Evolutionary conservation across 2,113 vertebrate species (phyloP).

Genomic region (Psephotus haematonotus): DNA sequence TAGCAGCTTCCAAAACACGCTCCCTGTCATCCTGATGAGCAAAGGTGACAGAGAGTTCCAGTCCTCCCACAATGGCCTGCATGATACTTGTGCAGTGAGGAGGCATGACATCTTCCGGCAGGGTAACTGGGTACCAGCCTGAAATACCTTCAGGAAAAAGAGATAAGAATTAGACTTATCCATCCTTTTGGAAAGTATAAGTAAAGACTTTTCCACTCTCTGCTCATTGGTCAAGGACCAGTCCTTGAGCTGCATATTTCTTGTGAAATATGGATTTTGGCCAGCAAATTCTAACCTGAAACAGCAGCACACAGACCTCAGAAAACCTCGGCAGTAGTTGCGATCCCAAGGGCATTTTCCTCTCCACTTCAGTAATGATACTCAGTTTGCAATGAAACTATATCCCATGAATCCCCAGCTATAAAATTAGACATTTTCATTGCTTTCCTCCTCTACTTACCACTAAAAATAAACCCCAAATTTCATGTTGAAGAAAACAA

Average conservation of each 20-base stretch:
- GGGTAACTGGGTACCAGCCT: constrained; percentile 88
- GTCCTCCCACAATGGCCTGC: constrained; percentile 81
- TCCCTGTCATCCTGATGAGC: constrained; percentile 83
- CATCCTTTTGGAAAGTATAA: background rate
- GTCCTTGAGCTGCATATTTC: background rate
- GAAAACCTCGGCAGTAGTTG: background rate
- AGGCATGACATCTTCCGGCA: constrained; percentile 54
- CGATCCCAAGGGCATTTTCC: background rate
- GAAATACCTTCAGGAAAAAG: constrained; percentile 79
- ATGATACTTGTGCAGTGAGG: background rate
- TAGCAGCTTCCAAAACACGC: constrained; percentile 81
- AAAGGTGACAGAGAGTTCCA: constrained; percentile 87
- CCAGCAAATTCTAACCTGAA: background rate
- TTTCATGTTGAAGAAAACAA: background rate
- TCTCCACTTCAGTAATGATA: background rate
- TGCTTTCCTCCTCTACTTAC: background rate
- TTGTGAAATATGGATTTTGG: background rate
- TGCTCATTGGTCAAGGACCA: background rate
- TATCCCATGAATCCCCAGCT: background rate
- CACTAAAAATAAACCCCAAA: background rate
- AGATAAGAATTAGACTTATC: background rate
- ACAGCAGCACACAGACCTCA: background rate
- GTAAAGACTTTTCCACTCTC: background rate
- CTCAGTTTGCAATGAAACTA: background rate
- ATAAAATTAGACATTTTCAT: background rate